These are phyloP conservation scores for Pterostichus madidus DNA, from an alignment of 2,888 invertebrate genomes.

Conservation along the genomic window DNA sequence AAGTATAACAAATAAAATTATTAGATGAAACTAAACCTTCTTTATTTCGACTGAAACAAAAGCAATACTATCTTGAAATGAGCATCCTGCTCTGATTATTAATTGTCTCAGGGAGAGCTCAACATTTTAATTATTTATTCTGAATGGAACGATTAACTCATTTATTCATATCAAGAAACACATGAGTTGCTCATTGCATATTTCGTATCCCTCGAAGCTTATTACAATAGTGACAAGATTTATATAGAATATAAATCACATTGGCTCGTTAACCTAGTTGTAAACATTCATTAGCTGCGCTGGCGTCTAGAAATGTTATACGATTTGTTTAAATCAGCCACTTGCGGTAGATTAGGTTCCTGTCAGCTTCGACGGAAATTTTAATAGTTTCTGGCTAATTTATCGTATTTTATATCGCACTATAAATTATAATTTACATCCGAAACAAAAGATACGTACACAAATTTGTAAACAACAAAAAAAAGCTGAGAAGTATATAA, in stretches of 20 bases:
- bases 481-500: too few species aligned
- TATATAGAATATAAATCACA: conserved; percentile 60
- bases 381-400: not conserved
- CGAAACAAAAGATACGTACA: too few species aligned
- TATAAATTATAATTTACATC: too few species aligned
- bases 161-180: not conserved
- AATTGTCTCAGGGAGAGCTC: not conserved
- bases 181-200: not conserved
- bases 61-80: conserved; percentile 65
- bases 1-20: too few species aligned
- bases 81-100: conserved; percentile 4
- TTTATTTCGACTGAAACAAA: conserved; percentile 63
- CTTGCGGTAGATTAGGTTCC: conserved; percentile 14
- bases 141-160: not conserved
- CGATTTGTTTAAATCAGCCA: conserved; percentile 51
- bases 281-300: conserved; percentile 48
- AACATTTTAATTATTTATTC: conserved; percentile 33
- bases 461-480: too few species aligned
- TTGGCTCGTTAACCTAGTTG: conserved; percentile 63
- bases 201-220: conserved; percentile 31
- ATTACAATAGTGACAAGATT: conserved; percentile 66
- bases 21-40: too few species aligned
- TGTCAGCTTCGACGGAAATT: not conserved
- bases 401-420: not conserved
- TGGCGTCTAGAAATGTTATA: conserved; percentile 7